Evolutionary conservation across 2,113 vertebrate species (phyloP).

Genomic region (Rhombomys opimus): DNA sequence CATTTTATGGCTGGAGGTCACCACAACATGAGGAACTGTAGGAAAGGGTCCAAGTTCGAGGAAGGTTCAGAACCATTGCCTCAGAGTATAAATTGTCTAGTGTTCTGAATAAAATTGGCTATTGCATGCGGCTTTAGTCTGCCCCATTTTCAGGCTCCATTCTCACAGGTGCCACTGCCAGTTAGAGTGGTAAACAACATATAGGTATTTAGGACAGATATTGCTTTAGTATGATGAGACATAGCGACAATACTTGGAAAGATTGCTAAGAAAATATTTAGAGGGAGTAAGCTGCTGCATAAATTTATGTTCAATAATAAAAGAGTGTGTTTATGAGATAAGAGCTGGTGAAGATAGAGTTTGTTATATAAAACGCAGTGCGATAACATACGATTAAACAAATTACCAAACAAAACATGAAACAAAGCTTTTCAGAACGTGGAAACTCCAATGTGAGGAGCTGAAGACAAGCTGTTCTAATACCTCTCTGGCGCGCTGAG

Average conservation of each 20-base stretch:
- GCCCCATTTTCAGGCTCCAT: background rate
- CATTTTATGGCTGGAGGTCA: background rate
- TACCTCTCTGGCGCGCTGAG: background rate
- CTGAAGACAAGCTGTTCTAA: background rate
- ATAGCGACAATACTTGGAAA: constrained; percentile 34
- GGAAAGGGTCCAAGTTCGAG: background rate
- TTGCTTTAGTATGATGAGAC: constrained; percentile 55
- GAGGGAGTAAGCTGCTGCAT: background rate
- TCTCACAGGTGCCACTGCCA: background rate
- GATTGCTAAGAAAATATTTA: background rate
- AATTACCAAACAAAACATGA: background rate
- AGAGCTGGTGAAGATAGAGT: background rate
- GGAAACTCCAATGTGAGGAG: background rate
- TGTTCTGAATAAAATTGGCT: background rate
- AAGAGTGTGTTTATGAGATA: constrained; percentile 43
- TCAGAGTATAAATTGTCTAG: background rate
- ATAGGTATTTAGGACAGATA: constrained; percentile 32
- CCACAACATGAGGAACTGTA: background rate
- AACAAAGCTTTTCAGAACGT: background rate
- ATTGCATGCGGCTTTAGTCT: background rate
- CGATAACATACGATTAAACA: background rate
- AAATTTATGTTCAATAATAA: constrained; percentile 36
- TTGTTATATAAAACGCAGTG: constrained; percentile 37
- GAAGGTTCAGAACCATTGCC: background rate
- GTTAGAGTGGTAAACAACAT: background rate